phyloP scores from a whole-genome alignment of 2,113 vertebrate genomes.

The Platichthys flesus region DNA sequence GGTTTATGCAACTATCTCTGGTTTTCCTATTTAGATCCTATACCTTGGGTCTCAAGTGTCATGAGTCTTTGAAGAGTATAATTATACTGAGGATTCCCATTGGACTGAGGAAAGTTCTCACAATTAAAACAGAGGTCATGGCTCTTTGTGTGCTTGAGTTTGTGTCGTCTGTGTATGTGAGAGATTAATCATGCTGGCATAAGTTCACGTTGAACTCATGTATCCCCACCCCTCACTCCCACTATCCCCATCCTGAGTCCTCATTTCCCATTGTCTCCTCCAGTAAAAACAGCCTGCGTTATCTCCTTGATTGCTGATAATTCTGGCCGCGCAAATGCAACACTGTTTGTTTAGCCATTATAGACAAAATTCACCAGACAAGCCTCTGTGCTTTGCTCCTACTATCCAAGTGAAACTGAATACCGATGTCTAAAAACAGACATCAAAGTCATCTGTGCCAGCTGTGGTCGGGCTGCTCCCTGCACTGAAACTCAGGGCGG shows the following conservation, averaged over 20 bases:
- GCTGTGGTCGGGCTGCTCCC: neutral
- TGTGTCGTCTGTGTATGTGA: conserved; percentile 5
- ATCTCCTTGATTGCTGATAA: conserved; percentile 74
- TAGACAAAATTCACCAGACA: conserved; percentile 61
- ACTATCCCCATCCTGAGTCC: conserved; percentile 43
- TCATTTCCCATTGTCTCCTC: conserved; percentile 78
- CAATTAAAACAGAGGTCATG: conserved; percentile 61
- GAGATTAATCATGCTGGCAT: conserved; percentile 65
- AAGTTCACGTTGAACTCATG: conserved; percentile 74
- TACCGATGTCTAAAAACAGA: conserved; percentile 53
- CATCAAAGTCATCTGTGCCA: conserved; percentile 20
- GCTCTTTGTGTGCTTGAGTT: conserved; percentile 8
- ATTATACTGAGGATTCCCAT: conserved; percentile 41
- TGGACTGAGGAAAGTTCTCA: conserved; percentile 73
- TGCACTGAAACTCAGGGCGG: neutral
- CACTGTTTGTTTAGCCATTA: conserved; percentile 79
- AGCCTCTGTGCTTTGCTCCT: conserved; percentile 34
- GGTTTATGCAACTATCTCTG: conserved; percentile 55
- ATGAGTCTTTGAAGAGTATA: conserved; percentile 48
- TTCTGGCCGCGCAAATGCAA: conserved; percentile 55
- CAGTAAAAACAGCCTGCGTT: conserved; percentile 76
- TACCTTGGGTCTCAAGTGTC: conserved; percentile 68
- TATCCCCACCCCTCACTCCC: conserved; percentile 39
- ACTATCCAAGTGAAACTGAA: conserved; percentile 41
- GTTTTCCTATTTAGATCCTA: conserved; percentile 66